Percentiles rank a stretch among this genome's conserved stretches.
phyloP scores from a whole-genome alignment of 2,113 vertebrate species.

The Phaethornis superciliosus region DNA sequence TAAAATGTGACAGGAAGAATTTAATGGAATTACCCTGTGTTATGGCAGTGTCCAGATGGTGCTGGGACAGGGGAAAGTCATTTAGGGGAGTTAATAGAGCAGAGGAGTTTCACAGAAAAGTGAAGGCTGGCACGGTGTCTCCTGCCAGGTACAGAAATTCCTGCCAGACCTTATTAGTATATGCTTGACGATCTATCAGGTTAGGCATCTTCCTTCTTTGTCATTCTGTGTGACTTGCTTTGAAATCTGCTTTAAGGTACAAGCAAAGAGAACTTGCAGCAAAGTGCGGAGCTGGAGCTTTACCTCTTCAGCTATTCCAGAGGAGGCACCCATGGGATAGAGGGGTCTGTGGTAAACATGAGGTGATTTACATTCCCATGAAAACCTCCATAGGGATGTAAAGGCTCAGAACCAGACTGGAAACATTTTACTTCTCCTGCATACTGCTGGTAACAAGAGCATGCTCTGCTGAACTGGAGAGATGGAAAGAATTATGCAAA shows the following conservation, averaged over 20 bases:
- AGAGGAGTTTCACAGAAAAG: neutral
- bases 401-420: neutral
- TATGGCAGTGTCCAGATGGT: neutral
- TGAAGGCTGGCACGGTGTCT: neutral
- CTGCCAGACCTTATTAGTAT: neutral
- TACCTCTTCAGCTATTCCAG: neutral
- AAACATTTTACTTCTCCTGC: neutral
- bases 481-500: neutral
- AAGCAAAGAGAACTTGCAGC: neutral
- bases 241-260: neutral
- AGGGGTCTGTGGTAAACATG: neutral
- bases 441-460: neutral
- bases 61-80: neutral
- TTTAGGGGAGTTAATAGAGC: neutral
- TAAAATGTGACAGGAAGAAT: neutral
- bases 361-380: neutral
- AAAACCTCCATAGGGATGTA: neutral
- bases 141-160: neutral
- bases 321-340: neutral
- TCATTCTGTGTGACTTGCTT: neutral
- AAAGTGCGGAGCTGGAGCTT: accelerated
- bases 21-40: neutral
- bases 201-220: neutral
- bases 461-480: neutral
- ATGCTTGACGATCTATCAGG: neutral